Evolutionary conservation across 2,113 vertebrate species (phyloP).

Genomic region (Aix galericulata): DNA sequence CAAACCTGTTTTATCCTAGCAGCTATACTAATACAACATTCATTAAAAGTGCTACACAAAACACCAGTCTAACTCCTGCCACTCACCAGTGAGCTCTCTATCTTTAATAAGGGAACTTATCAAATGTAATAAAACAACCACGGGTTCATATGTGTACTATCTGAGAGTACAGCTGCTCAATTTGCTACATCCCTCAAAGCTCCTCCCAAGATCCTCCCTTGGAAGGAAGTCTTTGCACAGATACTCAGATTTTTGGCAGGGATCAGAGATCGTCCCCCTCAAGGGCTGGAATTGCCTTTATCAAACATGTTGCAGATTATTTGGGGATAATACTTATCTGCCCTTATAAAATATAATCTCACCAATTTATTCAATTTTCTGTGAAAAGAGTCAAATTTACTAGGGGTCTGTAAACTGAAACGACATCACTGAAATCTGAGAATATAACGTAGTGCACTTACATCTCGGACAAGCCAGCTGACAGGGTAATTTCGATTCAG

Average conservation of each 20-base stretch:
- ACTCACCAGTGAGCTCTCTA: not conserved
- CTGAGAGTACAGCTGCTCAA: not conserved
- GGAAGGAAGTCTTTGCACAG: not conserved
- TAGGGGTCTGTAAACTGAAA: not conserved
- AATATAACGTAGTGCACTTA: constrained; percentile 61
- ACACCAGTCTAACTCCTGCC: not conserved
- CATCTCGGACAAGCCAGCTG: constrained; percentile 92
- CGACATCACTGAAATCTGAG: not conserved
- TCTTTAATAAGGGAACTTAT: not conserved
- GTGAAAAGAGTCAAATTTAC: not conserved
- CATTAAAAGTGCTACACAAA: not conserved
- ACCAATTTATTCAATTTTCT: not conserved
- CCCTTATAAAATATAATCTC: not conserved
- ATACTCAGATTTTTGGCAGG: not conserved
- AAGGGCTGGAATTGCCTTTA: not conserved
- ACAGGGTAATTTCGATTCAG: constrained; percentile 78
- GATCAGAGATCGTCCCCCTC: fast-evolving
- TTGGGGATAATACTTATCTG: not conserved
- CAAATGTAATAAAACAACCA: not conserved
- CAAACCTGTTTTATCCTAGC: not conserved
- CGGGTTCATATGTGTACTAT: too few species aligned
- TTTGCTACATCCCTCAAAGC: not conserved
- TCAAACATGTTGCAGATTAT: fast-evolving
- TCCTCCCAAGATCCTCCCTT: not conserved
- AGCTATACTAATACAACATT: not conserved